Evolutionary conservation across 1,140 invertebrate species (phyloP).

Genomic region (Maconellicoccus hirsutus): DNA sequence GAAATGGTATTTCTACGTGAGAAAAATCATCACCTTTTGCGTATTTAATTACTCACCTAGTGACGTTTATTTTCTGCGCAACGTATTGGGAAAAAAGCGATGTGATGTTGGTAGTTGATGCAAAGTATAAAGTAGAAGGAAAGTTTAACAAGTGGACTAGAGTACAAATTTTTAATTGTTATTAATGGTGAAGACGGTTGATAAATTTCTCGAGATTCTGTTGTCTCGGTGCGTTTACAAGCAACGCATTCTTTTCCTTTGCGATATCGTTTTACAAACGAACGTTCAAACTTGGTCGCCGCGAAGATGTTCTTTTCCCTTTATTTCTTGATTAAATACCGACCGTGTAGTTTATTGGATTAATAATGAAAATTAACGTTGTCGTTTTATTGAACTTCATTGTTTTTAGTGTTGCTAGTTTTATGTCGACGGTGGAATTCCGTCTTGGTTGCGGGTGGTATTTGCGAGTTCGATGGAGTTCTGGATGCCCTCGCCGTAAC

Average conservation of each 20-base stretch:
- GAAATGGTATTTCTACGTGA: too few species aligned
- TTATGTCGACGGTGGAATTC: too few species aligned
- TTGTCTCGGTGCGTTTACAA: background rate
- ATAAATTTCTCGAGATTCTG: background rate
- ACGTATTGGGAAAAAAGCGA: too few species aligned
- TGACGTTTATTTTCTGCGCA: too few species aligned
- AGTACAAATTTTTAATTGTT: background rate
- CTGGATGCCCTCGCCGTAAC: too few species aligned
- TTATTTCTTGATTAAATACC: background rate
- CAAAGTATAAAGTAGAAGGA: background rate
- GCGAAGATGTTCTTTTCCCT: background rate
- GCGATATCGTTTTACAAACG: background rate
- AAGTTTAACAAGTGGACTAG: background rate
- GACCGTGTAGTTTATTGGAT: background rate
- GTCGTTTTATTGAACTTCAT: conserved; percentile 1
- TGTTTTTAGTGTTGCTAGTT: background rate
- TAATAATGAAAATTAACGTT: background rate
- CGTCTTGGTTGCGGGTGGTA: too few species aligned
- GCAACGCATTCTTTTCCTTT: background rate
- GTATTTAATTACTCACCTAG: too few species aligned
- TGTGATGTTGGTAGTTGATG: background rate
- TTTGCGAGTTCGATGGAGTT: too few species aligned
- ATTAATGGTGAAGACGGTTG: background rate
- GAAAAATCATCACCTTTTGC: too few species aligned
- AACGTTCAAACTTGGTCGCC: background rate